Evolutionary conservation across 2,888 invertebrate genomes (phyloP).

Genomic region (Dysmachus trigonus): DNA sequence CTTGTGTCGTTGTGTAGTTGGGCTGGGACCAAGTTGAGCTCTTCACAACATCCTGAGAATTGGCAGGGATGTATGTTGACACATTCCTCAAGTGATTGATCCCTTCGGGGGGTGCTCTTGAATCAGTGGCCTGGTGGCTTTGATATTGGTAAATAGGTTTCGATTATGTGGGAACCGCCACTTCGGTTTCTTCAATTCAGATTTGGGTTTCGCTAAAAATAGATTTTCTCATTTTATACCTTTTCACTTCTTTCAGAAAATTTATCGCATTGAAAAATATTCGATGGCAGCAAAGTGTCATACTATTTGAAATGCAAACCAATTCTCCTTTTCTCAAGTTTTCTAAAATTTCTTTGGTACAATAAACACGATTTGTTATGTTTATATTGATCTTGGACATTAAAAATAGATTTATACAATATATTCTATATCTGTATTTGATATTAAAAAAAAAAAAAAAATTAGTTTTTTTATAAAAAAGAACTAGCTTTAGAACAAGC

Average conservation of each 20-base stretch:
- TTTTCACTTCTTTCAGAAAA: neutral
- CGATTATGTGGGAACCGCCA: neutral
- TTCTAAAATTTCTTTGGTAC: no score
- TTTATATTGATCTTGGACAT: no score
- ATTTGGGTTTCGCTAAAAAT: neutral
- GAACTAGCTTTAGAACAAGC: no score
- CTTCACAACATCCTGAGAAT: neutral
- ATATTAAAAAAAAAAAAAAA: no score
- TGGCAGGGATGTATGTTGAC: neutral
- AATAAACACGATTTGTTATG: no score
- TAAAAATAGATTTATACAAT: no score
- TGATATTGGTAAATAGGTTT: neutral
- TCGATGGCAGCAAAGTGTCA: neutral
- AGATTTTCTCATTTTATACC: neutral
- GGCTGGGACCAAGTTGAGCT: neutral
- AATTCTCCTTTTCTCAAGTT: no score
- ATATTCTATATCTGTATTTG: no score
- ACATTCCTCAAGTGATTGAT: slow-evolving; percentile 9
- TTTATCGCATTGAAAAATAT: neutral
- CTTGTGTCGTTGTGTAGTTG: neutral
- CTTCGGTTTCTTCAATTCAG: neutral
- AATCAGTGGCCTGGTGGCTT: neutral
- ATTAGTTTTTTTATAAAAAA: no score
- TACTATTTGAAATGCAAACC: no score
- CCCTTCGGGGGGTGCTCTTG: neutral